phyloP scores from a whole-genome alignment of 2,888 invertebrate species.

The Balanococcus diminutus region DNA sequence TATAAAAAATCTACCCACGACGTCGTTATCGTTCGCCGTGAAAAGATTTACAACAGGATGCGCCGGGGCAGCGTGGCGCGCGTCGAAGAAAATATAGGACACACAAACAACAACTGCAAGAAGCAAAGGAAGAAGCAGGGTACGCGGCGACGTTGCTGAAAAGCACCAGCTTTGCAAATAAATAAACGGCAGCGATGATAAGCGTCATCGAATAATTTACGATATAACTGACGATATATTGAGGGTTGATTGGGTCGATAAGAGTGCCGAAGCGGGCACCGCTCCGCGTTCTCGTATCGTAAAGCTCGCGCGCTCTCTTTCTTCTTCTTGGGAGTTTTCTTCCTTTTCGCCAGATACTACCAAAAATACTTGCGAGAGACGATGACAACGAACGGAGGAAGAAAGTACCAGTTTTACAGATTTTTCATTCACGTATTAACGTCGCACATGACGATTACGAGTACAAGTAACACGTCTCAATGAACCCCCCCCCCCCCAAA shows the following conservation, averaged over 20 bases:
- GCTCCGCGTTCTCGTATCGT: neutral
- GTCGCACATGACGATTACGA: neutral
- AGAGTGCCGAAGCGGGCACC: neutral
- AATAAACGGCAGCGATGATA: conserved; percentile 51
- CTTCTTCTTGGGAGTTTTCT: neutral
- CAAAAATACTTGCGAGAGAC: neutral
- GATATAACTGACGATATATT: conserved; percentile 51
- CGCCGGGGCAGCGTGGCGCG: neutral
- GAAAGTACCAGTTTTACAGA: neutral
- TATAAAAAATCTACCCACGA: conserved; percentile 29
- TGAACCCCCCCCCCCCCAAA: too few relatives aligned
- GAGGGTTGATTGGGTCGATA: conserved; percentile 51
- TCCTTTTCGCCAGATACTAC: neutral
- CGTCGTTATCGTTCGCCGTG: conserved; percentile 46
- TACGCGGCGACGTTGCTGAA: neutral
- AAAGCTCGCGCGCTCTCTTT: neutral
- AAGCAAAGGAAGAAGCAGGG: neutral
- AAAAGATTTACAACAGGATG: conserved; percentile 21
- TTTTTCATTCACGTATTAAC: neutral
- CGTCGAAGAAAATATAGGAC: conserved; percentile 36
- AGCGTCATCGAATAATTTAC: conserved; percentile 50
- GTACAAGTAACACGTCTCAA: neutral
- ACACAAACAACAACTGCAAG: neutral
- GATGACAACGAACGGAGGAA: neutral
- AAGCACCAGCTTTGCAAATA: conserved; percentile 41